Base-by-base conservation (phyloP, 1,140 invertebrate species). In the Bombus fervidus region DNA sequence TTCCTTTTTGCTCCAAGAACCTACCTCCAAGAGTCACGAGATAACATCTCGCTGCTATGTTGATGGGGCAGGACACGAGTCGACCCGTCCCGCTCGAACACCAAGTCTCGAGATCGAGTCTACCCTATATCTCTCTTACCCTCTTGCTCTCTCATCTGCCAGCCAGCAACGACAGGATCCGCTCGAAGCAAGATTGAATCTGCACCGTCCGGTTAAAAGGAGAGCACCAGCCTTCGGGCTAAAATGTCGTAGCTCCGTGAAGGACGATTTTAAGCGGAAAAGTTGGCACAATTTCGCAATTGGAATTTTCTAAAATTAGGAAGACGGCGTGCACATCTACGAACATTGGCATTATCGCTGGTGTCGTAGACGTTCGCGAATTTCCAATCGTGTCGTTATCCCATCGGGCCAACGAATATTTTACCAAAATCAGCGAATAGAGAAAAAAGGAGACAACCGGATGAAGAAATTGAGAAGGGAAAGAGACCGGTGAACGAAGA, bases 111-210 rank as follows among this genome's bases (percentile, higher is more conserved):
- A 81, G 73, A 77, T 72, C 69, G 62, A 87, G 66, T 57, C 39
- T 79, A 84, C 75, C 79, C 77, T 81, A 78, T 80, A 25, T 73
- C 31, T 37, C 5, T 57, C 34, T 28, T 18, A 28, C 0, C 12
- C 53, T 64, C 9, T 31, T 15, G 18, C 25, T 25, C 53, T 15
- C 74, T 64, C 37, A 6, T 34, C 72, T 13, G 13, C 28, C 34
- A 31, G 72, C 71, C 82, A 69, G 68, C n/a, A 74, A 75, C 84
- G 87, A 79, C 83, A 74, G 84, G 66, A 90, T 90, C 88, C 74
- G 69, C 88, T 79, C 66, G 76, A 87, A 87, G 87, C 83, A 87
- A 93, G 91, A 93, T 93, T 92, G 91, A 93, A 93, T 93, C 90
- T 90, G 86, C 80, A 88, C 85, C 75, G 90, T 91, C 86, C 89